phyloP scores from a whole-genome alignment of 2,797 vertebrate genomes.

The Amniataba percoides region DNA sequence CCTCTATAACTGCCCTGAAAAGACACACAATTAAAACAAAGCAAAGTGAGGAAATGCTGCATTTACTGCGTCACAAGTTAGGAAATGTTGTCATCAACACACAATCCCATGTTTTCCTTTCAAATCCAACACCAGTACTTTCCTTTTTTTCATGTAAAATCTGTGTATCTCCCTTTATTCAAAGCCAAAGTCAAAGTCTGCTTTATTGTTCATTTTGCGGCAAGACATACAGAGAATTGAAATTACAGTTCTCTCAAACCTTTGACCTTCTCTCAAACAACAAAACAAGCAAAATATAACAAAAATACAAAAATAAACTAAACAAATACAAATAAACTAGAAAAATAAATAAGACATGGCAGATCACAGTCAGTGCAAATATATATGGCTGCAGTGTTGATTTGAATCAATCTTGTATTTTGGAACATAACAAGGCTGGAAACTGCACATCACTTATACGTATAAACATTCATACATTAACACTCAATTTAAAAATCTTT shows the following conservation, averaged over 20 bases:
- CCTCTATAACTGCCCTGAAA: constrained; percentile 93
- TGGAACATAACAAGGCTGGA: background rate
- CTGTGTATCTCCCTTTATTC: background rate
- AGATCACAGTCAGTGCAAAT: too few relatives aligned
- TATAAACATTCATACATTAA: background rate
- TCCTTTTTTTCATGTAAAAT: background rate
- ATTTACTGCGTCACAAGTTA: background rate
- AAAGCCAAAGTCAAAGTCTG: too few relatives aligned
- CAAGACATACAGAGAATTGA: too few relatives aligned
- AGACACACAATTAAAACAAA: background rate
- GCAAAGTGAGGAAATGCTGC: background rate
- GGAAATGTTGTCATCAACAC: background rate
- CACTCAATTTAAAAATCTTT: background rate
- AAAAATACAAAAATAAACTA: too few relatives aligned
- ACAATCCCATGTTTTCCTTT: background rate
- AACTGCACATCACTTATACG: background rate
- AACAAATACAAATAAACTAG: too few relatives aligned
- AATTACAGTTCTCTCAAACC: too few relatives aligned
- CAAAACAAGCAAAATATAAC: too few relatives aligned
- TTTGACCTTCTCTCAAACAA: too few relatives aligned
- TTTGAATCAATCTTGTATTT: background rate
- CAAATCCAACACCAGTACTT: background rate
- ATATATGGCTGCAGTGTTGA: too few relatives aligned
- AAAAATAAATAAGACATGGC: too few relatives aligned
- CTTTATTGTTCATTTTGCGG: too few relatives aligned